Evolutionary conservation across 1,140 invertebrate genomes (phyloP), one percentile per base, ranked within the genome.

Genomic region (Pteromalus puparum): DNA sequence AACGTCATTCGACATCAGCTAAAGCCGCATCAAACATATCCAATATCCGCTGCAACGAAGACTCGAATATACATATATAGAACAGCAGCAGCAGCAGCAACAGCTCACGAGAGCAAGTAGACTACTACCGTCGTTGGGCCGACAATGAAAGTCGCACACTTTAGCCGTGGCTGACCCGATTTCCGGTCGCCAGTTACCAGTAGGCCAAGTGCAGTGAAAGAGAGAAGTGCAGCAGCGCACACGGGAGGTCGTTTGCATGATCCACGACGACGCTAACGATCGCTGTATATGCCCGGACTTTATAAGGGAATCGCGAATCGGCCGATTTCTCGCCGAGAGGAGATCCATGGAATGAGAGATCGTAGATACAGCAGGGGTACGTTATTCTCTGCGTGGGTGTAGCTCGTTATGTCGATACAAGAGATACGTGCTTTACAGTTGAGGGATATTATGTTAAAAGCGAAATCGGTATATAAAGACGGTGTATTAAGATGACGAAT

Each of bases 131-230:
- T 48, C 74, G 21, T 30, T 15, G 42, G 86, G 87, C 84, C 88
- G 89, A 90, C 91, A 92, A 92, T 91, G 92, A 92, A 92, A 92
- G 91, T 92, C 91, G 91, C 84, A 88, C 84, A 88, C 91, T 91
- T 91, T 92, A 90, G 90, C 89, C 85, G 86, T 82, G 85, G 82
- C 83, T 90, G 91, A 92, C 91, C 92, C 87, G 88, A 91, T 92
- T 92, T 90, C 87, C 88, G 89, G 90, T 90, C 87, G 88, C 88
- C 89, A 88, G 81, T 10, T 42, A 15, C 6, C 53, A 86, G 81
- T 81, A 88, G 89, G 79, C 85, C 87, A 87, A 90, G 86, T 88
- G 85, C 88, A 87, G 42, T 68, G 87, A 28, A 68, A 61, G 61
- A 83, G 53, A 61, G n/a, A 46, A 78, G 12, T 53, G 38, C 18